A percentile compares a stretch with the other conserved stretches of the same genome.
Conservation (phyloP, 2,888 invertebrate species). For the Yponomeuta plumbellus region DNA sequence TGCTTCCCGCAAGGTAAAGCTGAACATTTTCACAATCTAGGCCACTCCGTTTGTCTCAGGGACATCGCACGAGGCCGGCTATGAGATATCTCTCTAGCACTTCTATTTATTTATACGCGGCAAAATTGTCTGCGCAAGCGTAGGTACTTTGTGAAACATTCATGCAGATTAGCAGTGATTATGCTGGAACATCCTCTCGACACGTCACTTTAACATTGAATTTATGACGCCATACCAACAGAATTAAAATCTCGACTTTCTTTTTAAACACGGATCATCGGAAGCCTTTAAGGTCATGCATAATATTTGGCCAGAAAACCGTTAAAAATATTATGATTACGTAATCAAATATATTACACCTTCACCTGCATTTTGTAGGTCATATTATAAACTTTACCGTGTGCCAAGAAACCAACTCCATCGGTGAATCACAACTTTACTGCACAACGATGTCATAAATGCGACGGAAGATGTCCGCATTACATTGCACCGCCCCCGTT, state of each 20-base stretch:
- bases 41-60: conserved; percentile 66
- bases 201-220: neutral
- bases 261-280: conserved; percentile 24
- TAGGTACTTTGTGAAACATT: neutral
- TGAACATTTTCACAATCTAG: conserved; percentile 69
- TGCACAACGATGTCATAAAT: conserved; percentile 45
- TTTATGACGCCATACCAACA: conserved; percentile 22
- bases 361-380: conserved; percentile 45
- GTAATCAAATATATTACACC: conserved; percentile 28
- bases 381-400: conserved; percentile 42
- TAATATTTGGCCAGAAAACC: neutral
- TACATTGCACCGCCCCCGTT: conserved; percentile 6
- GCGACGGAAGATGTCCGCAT: conserved; percentile 44
- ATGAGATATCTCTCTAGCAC: conserved; percentile 37
- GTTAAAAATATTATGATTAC: neutral
- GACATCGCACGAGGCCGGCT: conserved; percentile 46
- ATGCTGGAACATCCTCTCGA: neutral
- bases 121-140: neutral
- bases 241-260: conserved; percentile 25
- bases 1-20: conserved; percentile 61
- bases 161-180: neutral
- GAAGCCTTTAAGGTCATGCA: neutral
- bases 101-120: conserved; percentile 23
- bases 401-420: conserved; percentile 55
- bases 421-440: conserved; percentile 54